Evolutionary conservation across 2,888 invertebrate genomes (phyloP).

Genomic region (Allophyes oxyacanthae): DNA sequence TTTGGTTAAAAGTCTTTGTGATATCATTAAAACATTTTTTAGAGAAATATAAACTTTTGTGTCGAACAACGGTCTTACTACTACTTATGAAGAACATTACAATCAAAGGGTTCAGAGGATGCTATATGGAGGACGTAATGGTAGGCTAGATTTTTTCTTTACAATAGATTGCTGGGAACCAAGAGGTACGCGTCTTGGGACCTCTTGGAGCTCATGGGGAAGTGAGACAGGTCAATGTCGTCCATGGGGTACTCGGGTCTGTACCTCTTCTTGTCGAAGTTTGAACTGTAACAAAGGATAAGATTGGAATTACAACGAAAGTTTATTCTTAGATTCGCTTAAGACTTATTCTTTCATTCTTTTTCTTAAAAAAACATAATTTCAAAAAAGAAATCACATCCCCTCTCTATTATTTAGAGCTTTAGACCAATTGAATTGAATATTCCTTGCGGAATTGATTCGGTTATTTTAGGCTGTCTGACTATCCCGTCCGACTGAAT

Average conservation of each 20-base stretch:
- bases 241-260: constrained; percentile 83
- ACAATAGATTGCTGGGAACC: constrained; percentile 46
- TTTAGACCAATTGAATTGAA: constrained; percentile 9
- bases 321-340: no score
- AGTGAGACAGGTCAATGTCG: constrained; percentile 83
- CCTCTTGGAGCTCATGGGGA: constrained; percentile 83
- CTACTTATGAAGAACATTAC: constrained; percentile 44
- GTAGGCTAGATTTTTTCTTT: constrained; percentile 39
- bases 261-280: constrained; percentile 76
- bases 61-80: no score
- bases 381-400: no score
- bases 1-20: constrained; percentile 25
- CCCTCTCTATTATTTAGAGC: no score
- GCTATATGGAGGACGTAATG: constrained; percentile 25
- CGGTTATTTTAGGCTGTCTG: neutral
- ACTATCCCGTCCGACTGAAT: neutral
- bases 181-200: constrained; percentile 62
- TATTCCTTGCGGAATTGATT: neutral
- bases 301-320: no score
- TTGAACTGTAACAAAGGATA: constrained; percentile 59
- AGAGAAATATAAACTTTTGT: constrained; percentile 37
- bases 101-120: constrained; percentile 35
- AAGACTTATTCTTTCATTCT: no score
- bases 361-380: no score
- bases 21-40: constrained; percentile 51